Evolutionary conservation across 2,888 invertebrate species (phyloP).

Genomic region (Lasiommata megera): DNA sequence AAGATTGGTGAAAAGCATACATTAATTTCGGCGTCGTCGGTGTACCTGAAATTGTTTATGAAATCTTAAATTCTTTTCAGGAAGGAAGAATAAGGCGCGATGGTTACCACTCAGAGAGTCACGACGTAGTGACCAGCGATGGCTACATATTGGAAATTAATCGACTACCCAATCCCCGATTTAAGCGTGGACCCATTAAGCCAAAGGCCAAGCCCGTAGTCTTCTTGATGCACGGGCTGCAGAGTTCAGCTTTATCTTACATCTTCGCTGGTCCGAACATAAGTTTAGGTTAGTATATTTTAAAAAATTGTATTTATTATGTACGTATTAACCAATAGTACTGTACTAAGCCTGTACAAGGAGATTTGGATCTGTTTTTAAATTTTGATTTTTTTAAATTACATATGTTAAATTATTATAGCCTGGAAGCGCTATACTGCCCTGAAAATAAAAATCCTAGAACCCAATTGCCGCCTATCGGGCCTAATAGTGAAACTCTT

Average conservation of each 20-base stretch:
- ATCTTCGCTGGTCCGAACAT: constrained; percentile 34
- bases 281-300: constrained; percentile 38
- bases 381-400: too few species aligned
- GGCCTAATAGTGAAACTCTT: too few species aligned
- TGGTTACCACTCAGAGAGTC: constrained; percentile 43
- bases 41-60: neutral
- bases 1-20: too few species aligned
- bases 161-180: constrained; percentile 41
- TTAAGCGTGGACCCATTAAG: constrained; percentile 14
- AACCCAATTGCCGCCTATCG: too few species aligned
- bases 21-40: too few species aligned
- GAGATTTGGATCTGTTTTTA: too few species aligned
- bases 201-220: constrained; percentile 37
- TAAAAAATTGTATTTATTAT: neutral
- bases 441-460: too few species aligned
- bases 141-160: constrained; percentile 47
- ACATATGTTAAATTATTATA: too few species aligned
- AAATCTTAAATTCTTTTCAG: constrained; percentile 14
- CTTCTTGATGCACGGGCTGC: constrained; percentile 45
- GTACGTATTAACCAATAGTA: too few species aligned
- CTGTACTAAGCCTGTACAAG: too few species aligned
- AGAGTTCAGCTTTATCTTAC: constrained; percentile 37
- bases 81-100: constrained; percentile 27
- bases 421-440: too few species aligned
- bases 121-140: constrained; percentile 41